These are phyloP conservation scores for Drosophila mayaguana DNA, from an alignment of 2,888 invertebrate species.

Conservation along the genomic window DNA sequence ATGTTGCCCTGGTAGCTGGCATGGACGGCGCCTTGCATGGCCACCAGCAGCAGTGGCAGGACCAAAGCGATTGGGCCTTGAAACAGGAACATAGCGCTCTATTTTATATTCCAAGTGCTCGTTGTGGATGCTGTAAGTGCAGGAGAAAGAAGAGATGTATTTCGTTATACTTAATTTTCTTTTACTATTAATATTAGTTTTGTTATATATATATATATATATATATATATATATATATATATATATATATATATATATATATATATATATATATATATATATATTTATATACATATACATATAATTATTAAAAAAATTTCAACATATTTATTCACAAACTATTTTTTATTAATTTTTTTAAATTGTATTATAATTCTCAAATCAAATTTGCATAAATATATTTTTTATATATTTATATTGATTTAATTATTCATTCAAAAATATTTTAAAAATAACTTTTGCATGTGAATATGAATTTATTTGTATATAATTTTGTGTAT, in stretches of 20 bases:
- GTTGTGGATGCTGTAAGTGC: constrained; percentile 14
- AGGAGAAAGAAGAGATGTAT: too few species aligned
- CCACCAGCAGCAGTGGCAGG: constrained; percentile 65
- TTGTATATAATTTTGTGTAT: neutral
- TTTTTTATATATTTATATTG: neutral
- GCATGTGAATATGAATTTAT: neutral
- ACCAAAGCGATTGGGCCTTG: constrained; percentile 58
- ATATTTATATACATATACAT: too few species aligned
- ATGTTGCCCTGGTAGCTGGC: constrained; percentile 79
- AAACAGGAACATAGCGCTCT: constrained; percentile 63
- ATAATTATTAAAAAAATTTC: too few species aligned
- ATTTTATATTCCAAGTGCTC: constrained; percentile 16
- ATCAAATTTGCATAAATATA: neutral
- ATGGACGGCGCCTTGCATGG: constrained; percentile 39
- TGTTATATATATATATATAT: too few species aligned
- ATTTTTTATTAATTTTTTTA: neutral
- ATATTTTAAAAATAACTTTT: too few species aligned
- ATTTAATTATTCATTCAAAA: too few species aligned
- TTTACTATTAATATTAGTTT: too few species aligned
- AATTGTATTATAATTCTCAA: neutral
- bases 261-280: too few species aligned
- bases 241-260: too few species aligned
- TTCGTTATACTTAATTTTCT: too few species aligned
- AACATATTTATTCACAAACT: neutral
- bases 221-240: too few species aligned